Evolutionary conservation across 2,888 invertebrate species (phyloP).

Genomic region (Drosophila bunnanda): DNA sequence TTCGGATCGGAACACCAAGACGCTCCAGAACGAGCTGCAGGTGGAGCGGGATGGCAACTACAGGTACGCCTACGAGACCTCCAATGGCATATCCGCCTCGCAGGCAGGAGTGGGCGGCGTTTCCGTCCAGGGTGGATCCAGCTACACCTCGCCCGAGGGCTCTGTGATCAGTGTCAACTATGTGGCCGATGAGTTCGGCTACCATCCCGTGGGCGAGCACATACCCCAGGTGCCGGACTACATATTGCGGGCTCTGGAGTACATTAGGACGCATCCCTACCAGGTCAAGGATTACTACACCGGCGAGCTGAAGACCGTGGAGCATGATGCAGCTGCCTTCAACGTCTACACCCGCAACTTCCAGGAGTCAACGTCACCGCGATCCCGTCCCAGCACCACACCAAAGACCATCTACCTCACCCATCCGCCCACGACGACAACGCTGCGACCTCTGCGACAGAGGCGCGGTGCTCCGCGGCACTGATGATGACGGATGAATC

Average conservation of each 20-base stretch:
- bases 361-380: constrained; percentile 50
- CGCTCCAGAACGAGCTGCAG: constrained; percentile 66
- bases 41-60: constrained; percentile 74
- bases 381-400: constrained; percentile 47
- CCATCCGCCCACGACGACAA: constrained; percentile 52
- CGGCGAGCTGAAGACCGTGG: constrained; percentile 66
- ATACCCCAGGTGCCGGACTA: constrained; percentile 80
- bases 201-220: constrained; percentile 79
- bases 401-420: constrained; percentile 58
- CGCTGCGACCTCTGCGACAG: constrained; percentile 14
- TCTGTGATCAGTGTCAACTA: constrained; percentile 70
- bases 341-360: constrained; percentile 67
- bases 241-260: constrained; percentile 73
- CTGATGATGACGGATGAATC: constrained; percentile 9
- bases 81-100: constrained; percentile 74
- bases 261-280: constrained; percentile 79
- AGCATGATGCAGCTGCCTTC: constrained; percentile 69
- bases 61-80: constrained; percentile 75
- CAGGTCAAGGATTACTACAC: constrained; percentile 73
- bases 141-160: constrained; percentile 79
- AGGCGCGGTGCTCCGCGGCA: constrained; percentile 25
- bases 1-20: constrained; percentile 70
- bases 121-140: constrained; percentile 71
- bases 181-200: constrained; percentile 79
- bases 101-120: constrained; percentile 72